Base-by-base conservation (phyloP, 2,888 invertebrate genomes). In the Alloplasta piceator region DNA sequence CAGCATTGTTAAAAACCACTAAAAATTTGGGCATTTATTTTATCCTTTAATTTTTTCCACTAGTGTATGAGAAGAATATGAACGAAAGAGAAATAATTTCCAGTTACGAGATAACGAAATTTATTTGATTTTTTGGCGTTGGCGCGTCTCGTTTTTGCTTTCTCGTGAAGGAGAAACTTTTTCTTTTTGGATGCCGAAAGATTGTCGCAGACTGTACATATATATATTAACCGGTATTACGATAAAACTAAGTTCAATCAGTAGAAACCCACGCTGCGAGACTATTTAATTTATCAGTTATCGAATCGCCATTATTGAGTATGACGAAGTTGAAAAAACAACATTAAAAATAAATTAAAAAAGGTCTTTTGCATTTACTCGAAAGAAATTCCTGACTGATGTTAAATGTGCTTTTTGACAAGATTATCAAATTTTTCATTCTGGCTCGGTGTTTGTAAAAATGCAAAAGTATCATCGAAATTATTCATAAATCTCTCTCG, bases 161-260 rank as follows among this genome's bases (percentile, higher is more conserved):
- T 26, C 52, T 66, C 46, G 52, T 39, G 52, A 60, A 43, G 36
- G 48, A 26, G 48, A 38, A 39, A 60, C 39, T 10, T 43, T 4
- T 26, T 48, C 41, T 12, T 60, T 72, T 48, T 72, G 60, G 39
- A 56, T 56, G 39, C 41, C 14, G 50, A 58, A 76, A 58, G 50
- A 14, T 68, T 61, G 12, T 60, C 60, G 61, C 66, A 60, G 26
- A 64, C 61, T 66, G 75, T 76, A 71, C 61, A 71, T 80, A 66
- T 67, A 74, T 71, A 75, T 75, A 75, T 52, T 64, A 73, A 16
- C 66, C 46, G 43, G 36, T 41, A 39, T 66, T 43, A 43, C 14
- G 48, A 55, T 72, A 64, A 26, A 26, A 71, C 43, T 48, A 43
- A 52, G 64, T 39, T 55, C 16, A 67, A 55, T 66, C 52, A 43